A percentile compares a stretch with the other conserved stretches of the same genome.
phyloP scores from a whole-genome alignment of 2,888 invertebrate genomes.

The Apodemia hepburni region DNA sequence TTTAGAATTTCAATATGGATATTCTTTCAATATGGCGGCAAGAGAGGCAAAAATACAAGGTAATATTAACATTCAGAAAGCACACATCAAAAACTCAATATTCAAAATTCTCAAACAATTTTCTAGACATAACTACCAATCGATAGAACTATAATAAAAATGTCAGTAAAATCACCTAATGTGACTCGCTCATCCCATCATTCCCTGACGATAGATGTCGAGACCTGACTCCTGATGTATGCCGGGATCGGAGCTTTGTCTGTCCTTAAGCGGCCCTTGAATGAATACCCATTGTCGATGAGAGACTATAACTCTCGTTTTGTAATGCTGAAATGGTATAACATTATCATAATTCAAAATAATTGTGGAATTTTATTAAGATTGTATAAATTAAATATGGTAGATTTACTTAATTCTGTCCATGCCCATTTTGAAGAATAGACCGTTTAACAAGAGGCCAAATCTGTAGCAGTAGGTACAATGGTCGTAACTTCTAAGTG shows the following conservation, averaged over 20 bases:
- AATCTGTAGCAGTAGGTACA: no score
- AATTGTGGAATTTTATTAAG: constrained; percentile 27
- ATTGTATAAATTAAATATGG: not conserved
- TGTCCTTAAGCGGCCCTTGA: constrained; percentile 66
- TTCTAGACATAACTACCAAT: no score
- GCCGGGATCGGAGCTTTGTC: constrained; percentile 61
- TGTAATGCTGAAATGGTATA: constrained; percentile 46
- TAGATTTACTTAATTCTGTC: no score
- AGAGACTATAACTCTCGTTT: constrained; percentile 52
- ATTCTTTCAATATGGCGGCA: no score
- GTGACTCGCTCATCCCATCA: constrained; percentile 25
- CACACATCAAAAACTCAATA: no score
- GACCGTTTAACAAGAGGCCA: no score
- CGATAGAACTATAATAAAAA: not conserved
- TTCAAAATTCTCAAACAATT: no score
- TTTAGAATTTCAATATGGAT: no score
- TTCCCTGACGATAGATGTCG: constrained; percentile 59
- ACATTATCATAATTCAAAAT: constrained; percentile 57
- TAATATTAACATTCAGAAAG: no score
- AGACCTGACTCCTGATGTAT: constrained; percentile 54
- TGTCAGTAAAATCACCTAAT: constrained; percentile 20
- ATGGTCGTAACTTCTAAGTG: no score
- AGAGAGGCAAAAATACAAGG: no score
- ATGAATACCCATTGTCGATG: constrained; percentile 60
- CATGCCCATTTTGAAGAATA: no score